A percentile compares a stretch with the other conserved stretches of the same genome.
Evolutionary conservation across 2,797 vertebrate genomes (phyloP).

Genomic region (Enteromius trimaculatus): DNA sequence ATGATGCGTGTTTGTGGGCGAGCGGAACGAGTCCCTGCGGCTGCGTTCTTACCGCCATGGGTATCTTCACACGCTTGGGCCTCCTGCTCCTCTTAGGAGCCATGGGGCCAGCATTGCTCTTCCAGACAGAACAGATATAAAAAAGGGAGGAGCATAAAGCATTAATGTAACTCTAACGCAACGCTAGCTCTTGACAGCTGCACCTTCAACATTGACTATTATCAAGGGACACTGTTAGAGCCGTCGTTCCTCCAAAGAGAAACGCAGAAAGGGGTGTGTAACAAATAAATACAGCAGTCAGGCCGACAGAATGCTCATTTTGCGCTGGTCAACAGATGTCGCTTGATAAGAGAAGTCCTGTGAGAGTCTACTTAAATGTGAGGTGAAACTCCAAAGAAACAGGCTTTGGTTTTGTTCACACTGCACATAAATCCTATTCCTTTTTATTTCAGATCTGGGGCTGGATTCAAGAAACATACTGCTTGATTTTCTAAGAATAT

Average conservation of each 20-base stretch:
- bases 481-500: background rate
- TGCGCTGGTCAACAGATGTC: conserved; percentile 32
- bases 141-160: conserved; percentile 59
- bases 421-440: background rate
- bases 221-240: conserved; percentile 40
- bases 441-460: background rate
- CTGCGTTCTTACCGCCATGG: conserved; percentile 87
- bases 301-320: background rate
- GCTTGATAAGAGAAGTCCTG: conserved; percentile 13
- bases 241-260: background rate
- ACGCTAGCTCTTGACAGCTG: conserved; percentile 5
- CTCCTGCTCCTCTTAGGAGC: conserved; percentile 83
- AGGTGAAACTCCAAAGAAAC: background rate
- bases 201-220: conserved; percentile 59
- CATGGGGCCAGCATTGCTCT: conserved; percentile 76
- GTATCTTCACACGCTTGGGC: conserved; percentile 89
- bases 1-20: conserved; percentile 38
- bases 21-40: conserved; percentile 62
- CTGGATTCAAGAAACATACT: background rate
- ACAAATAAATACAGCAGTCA: conserved; percentile 14
- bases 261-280: conserved; percentile 5
- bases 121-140: conserved; percentile 60
- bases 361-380: background rate
- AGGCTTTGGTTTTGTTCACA: background rate
- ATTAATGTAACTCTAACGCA: conserved; percentile 52